Conservation (phyloP, 1,140 invertebrate species). For the Spodoptera litura region DNA sequence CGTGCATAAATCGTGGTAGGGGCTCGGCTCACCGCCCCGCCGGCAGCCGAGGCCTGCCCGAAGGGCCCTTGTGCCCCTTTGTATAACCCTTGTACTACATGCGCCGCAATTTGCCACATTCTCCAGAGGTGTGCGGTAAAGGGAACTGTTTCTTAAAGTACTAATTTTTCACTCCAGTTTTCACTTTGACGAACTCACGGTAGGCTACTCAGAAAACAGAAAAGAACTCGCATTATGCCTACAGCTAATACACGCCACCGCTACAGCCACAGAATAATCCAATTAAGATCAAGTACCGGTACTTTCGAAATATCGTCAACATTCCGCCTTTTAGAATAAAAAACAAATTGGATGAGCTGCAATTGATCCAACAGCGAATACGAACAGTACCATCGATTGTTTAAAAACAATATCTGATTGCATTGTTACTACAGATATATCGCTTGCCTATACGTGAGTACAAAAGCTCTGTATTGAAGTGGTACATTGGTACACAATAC, state of each 20-base stretch:
- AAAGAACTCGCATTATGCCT: neutral
- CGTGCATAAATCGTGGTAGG: constrained; percentile 41
- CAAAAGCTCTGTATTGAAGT: constrained; percentile 33
- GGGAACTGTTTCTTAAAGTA: constrained; percentile 62
- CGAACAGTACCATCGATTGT: constrained; percentile 38
- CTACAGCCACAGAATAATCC: neutral
- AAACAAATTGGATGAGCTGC: constrained; percentile 37
- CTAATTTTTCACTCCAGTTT: constrained; percentile 68
- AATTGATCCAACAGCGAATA: neutral
- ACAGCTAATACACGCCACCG: neutral
- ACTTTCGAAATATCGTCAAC: constrained; percentile 4
- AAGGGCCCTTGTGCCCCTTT: constrained; percentile 49
- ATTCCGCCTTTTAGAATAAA: constrained; percentile 11
- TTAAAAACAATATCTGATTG: constrained; percentile 53
- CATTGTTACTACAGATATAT: constrained; percentile 41
- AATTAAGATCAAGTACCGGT: neutral
- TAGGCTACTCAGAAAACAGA: constrained; percentile 18
- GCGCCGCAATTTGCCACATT: constrained; percentile 61
- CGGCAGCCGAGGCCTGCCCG: constrained; percentile 44
- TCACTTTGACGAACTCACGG: constrained; percentile 44
- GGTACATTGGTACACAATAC: constrained; percentile 13
- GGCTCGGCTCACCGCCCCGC: neutral
- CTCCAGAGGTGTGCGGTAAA: constrained; percentile 54
- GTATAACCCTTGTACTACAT: constrained; percentile 54
- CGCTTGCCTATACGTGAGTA: neutral